A percentile compares a stretch with the other conserved stretches of the same genome.
Evolutionary conservation across 2,113 vertebrate species (phyloP).

Genomic region (Miniopterus natalensis): DNA sequence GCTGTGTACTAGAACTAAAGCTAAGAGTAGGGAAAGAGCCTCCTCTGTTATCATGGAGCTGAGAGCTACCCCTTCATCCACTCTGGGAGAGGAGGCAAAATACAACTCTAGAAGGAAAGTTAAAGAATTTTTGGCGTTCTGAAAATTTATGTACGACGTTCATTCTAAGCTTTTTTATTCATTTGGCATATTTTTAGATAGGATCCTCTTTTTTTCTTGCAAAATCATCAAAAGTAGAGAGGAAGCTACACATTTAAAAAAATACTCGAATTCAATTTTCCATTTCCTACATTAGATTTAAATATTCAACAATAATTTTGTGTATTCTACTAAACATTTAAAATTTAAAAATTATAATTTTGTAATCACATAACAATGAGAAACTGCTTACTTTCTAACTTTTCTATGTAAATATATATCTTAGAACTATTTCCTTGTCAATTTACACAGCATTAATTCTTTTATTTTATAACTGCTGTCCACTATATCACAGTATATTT

Average conservation of each 20-base stretch:
- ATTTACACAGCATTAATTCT: background rate
- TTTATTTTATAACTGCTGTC: background rate
- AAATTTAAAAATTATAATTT: constrained; percentile 6
- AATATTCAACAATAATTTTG: background rate
- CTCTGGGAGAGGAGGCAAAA: background rate
- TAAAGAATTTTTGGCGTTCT: background rate
- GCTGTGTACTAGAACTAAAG: background rate
- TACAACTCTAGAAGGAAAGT: background rate
- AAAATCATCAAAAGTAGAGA: background rate
- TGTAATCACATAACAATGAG: background rate
- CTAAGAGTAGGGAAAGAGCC: background rate
- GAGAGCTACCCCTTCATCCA: background rate
- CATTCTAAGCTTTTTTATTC: background rate
- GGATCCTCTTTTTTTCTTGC: background rate
- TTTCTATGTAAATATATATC: background rate
- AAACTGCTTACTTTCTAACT: background rate
- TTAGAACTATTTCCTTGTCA: background rate
- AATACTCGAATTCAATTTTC: background rate
- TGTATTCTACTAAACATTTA: background rate
- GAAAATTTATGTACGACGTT: background rate
- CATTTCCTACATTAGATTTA: background rate
- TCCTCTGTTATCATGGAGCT: background rate
- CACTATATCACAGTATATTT: background rate
- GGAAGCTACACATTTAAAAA: background rate
- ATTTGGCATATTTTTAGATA: background rate